These are phyloP conservation scores for Pelecanus crispus DNA, from an alignment of 2,113 vertebrate species.

Conservation along the genomic window DNA sequence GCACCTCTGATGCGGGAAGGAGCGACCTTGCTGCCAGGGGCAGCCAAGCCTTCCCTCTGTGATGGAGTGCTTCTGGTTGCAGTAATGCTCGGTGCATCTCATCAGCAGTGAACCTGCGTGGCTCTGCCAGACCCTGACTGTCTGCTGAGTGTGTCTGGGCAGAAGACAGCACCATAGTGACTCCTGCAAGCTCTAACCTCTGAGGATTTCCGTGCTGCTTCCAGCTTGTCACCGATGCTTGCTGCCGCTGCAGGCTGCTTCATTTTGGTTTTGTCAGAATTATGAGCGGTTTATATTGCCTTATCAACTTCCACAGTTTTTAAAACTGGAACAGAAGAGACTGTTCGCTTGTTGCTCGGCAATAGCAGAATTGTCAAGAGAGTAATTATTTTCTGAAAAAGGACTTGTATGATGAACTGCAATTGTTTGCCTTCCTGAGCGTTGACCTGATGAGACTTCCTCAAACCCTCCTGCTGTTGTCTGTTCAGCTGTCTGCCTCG, in stretches of 20 bases:
- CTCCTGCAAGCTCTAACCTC: not conserved
- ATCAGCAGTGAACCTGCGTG: rapidly evolving
- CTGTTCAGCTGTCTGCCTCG: not conserved
- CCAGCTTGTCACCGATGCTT: not conserved
- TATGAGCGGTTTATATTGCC: rapidly evolving
- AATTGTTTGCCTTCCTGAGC: not conserved
- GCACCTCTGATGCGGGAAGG: not conserved
- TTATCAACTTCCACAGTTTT: not conserved
- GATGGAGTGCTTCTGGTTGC: not conserved
- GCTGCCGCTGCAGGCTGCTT: not conserved
- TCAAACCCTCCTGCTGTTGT: not conserved
- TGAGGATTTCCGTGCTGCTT: not conserved
- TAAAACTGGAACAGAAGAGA: not conserved
- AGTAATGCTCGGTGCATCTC: not conserved
- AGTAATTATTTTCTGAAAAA: not conserved
- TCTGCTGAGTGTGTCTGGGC: not conserved
- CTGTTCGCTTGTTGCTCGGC: not conserved
- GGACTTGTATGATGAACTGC: not conserved
- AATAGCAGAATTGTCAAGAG: not conserved
- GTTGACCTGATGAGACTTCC: not conserved
- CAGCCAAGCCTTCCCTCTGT: not conserved
- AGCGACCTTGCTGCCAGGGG: not conserved
- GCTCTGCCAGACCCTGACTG: not conserved
- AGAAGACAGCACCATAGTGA: not conserved
- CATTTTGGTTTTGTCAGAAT: not conserved